A percentile compares a stretch with the other conserved stretches of the same genome.
These are phyloP conservation scores for Euwallacea similis DNA, from an alignment of 1,140 invertebrate species.

Conservation along the genomic window DNA sequence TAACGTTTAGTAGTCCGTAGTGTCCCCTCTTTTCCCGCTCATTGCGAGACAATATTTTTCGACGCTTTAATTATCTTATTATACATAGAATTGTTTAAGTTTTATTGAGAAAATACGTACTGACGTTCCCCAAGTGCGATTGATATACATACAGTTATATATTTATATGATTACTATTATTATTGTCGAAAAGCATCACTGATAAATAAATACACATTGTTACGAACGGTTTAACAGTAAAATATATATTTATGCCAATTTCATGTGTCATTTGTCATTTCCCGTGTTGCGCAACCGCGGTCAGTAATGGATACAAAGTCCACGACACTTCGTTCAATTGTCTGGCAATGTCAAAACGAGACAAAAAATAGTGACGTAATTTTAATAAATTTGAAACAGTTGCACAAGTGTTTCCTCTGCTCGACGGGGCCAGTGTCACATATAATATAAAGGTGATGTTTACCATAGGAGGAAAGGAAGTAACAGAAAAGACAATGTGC, in stretches of 20 bases:
- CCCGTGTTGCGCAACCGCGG: no score
- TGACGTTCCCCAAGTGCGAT: not conserved
- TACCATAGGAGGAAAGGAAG: no score
- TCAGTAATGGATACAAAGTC: no score
- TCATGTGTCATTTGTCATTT: not conserved
- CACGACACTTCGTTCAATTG: no score
- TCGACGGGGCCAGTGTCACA: no score
- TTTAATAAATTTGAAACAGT: no score
- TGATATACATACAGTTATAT: not conserved
- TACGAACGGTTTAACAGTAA: slow-evolving; percentile 8
- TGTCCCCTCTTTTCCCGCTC: not conserved
- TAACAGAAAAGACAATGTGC: no score
- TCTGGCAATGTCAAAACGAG: no score
- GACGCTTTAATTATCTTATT: slow-evolving; percentile 7
- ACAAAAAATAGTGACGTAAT: no score
- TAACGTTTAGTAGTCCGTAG: slow-evolving; percentile 1
- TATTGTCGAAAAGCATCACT: slow-evolving; percentile 11
- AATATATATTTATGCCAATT: slow-evolving; percentile 11
- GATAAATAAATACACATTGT: slow-evolving; percentile 2
- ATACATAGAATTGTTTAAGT: slow-evolving; percentile 8
- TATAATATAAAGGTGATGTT: no score
- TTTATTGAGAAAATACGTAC: slow-evolving; percentile 3
- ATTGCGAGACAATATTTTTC: slow-evolving; percentile 6
- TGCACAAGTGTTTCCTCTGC: no score
- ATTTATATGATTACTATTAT: not conserved